These are phyloP conservation scores for Galeopterus variegatus DNA, from an alignment of 2,113 vertebrate genomes.

Conservation along the genomic window DNA sequence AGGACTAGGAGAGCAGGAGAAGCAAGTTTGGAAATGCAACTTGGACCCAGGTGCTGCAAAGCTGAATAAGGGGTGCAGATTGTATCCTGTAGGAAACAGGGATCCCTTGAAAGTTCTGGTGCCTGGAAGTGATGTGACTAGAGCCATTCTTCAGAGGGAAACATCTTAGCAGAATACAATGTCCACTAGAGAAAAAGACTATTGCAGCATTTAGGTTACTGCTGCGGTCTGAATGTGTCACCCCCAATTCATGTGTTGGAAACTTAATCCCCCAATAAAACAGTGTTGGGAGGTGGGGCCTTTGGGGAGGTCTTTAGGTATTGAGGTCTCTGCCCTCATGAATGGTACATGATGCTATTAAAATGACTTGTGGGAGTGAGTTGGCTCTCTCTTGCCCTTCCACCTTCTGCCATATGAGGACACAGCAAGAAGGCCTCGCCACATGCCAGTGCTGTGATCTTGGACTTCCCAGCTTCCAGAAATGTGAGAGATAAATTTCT, in stretches of 20 bases:
- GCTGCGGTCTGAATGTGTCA: not conserved
- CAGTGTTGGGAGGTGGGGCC: not conserved
- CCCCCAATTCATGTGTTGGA: not conserved
- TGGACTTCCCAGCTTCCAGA: not conserved
- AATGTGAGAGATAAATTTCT: not conserved
- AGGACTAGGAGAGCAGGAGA: not conserved
- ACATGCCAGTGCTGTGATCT: not conserved
- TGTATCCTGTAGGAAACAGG: not conserved
- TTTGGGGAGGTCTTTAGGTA: not conserved
- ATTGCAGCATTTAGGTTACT: not conserved
- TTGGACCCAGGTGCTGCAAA: not conserved
- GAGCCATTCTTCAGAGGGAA: not conserved
- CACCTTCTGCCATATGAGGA: no score
- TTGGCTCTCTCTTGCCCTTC: no score
- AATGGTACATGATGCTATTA: not conserved
- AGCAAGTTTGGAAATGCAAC: not conserved
- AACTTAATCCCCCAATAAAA: not conserved
- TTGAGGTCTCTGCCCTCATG: not conserved
- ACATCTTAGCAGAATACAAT: fast-evolving
- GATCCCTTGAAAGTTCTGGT: not conserved
- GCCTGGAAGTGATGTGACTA: not conserved
- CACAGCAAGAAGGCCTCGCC: not conserved
- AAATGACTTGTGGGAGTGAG: not conserved
- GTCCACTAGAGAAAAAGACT: not conserved
- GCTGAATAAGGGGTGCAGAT: not conserved